Base-by-base conservation (phyloP, 2,888 invertebrate genomes). In the Machimus rusticus region DNA sequence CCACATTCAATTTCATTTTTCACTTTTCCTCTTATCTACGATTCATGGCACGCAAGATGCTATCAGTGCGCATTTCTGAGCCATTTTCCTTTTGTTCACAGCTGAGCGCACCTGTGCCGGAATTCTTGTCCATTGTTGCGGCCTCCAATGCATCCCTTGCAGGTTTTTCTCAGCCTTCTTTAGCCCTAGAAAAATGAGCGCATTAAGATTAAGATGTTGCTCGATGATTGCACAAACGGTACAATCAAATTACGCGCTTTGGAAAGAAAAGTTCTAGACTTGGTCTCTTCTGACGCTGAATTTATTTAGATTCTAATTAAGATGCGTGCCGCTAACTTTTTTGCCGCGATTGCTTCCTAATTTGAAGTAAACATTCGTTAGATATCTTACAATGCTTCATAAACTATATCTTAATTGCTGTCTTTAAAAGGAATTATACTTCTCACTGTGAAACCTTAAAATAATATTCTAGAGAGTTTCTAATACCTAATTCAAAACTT, bases 1-100 rank as follows among this genome's bases (percentile, higher is more conserved):
- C 31, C 31, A 46, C 51, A 31, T 51, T 79, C 51, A 79, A 79
- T 79, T 79, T 79, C 79, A 51, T 79, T 79, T 55, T 31, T 79
- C 79, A 79, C 79, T 79, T 79, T 79, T 79, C 79, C 79, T 79
- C 79, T 79, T 79, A 79, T 79, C 51, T 79, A 16, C 46, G 79
- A 79, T 79, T 79, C 79, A 79, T 46, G 28, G 79, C 51, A 39
- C 79, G 51, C 51, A 28, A 79, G 79, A 79, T 46, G 34, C 46
- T 78, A 78, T 78, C 78, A 78, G 78, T 23, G 79, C 79, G 66
- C 66, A 46, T 79, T 16, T 16, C 31, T 19, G 46, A 66, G 28
- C 66, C 23, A 66, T 66, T 66, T 66, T 66, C 66, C 66, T 66
- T 66, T 79, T 46, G 46, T 79, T 23, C 51, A 55, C 51, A 79